Evolutionary conservation across 2,888 invertebrate genomes (phyloP), one percentile per base, ranked within the genome.

Genomic region (Agrotis segetum): DNA sequence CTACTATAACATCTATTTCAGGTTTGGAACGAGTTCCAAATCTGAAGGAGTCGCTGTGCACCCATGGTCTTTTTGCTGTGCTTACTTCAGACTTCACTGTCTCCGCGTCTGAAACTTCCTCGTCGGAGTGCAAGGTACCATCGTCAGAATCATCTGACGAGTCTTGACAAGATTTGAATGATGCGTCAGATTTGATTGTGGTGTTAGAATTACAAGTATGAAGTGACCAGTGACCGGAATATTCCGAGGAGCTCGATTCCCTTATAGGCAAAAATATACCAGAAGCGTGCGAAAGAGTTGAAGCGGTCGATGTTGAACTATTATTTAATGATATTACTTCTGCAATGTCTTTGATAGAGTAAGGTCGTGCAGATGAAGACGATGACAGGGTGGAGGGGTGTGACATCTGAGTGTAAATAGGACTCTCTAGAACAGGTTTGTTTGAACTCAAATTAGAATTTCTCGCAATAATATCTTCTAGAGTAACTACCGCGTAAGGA

Each of bases 231-330:
- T 94, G 92, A 81, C 94, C 95, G 50, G 96, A 95, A 90, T 94
- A 89, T 94, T 96, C 96, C 92, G 96, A 95, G 88, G 95, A 94
- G 88, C 90, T 93, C 73, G 94, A 93, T 90, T 94, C 92, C 74
- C 91, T 88, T 87, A 94, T 88, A 91, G 92, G 89, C 89, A 91
- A 87, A 89, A 88, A 91, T 85, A 89, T 81, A 90, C 94, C 92
- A 88, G 91, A 94, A 93, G 94, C 94, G 88, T 88, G 90, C 83
- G 91, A 89, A 83, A 89, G 87, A 89, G 92, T 88, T 88, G 92
- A 90, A 79, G 85, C 76, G 64, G 93, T 90, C 89, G 92, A 94
- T 89, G 91, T 89, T 80, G 94, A 92, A 85, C 73, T 61, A 58
- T 81, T 77, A 59, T 90, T 92, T 75, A 94, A 82, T 72, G 96